Conservation (phyloP, 2,113 vertebrate genomes). For the Leptocoma aspasia region DNA sequence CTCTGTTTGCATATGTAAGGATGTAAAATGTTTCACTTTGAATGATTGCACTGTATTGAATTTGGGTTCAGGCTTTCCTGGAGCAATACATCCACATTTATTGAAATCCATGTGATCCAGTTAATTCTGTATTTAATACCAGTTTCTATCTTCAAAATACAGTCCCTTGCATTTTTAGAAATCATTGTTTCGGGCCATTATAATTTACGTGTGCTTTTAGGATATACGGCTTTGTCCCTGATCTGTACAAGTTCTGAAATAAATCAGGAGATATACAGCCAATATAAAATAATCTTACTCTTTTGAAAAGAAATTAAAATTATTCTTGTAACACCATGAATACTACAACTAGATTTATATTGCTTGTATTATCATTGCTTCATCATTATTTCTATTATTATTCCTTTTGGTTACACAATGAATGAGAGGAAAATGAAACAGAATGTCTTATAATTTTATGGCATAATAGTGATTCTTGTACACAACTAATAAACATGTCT, state of each 20-base stretch:
- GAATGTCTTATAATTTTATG: neutral
- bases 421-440: neutral
- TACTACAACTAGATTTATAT: neutral
- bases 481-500: neutral
- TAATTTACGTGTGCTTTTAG: neutral
- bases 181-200: neutral
- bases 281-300: neutral
- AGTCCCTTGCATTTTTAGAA: fast-evolving
- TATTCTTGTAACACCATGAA: neutral
- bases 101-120: neutral
- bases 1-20: neutral
- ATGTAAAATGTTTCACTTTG: neutral
- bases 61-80: neutral
- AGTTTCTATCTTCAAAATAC: neutral
- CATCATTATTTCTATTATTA: neutral
- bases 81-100: neutral
- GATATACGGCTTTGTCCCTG: neutral
- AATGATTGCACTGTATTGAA: neutral
- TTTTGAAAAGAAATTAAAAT: neutral
- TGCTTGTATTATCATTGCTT: neutral
- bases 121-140: neutral
- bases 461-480: neutral
- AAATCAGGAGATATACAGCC: neutral
- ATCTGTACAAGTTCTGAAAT: neutral
- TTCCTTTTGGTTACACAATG: neutral